A percentile compares a stretch with the other conserved stretches of the same genome.
Evolutionary conservation across 2,113 vertebrate genomes (phyloP).

Genomic region (Grallaria varia): DNA sequence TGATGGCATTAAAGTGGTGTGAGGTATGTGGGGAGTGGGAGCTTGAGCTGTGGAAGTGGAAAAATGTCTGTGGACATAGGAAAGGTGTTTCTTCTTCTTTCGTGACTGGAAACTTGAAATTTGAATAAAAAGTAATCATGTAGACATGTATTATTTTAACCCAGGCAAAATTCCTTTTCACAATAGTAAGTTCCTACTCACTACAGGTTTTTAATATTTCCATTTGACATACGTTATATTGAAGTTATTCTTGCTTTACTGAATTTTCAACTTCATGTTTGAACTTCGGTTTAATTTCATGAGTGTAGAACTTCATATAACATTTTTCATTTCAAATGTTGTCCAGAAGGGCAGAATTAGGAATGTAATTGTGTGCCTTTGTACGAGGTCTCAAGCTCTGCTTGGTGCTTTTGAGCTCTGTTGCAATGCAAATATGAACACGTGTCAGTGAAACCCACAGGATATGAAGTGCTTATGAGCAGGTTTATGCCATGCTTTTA

Average conservation of each 20-base stretch:
- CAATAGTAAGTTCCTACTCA: neutral
- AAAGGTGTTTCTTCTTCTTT: neutral
- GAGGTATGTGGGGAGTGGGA: neutral
- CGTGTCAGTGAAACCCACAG: neutral
- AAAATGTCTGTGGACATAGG: neutral
- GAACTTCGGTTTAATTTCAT: neutral
- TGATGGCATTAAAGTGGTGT: neutral
- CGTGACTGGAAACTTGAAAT: neutral
- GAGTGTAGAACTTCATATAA: neutral
- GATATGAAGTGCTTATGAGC: neutral
- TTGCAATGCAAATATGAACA: neutral
- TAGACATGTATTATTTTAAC: neutral
- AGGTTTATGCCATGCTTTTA: neutral
- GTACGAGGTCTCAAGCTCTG: neutral
- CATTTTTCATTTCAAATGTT: neutral
- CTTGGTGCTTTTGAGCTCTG: neutral
- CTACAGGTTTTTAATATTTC: neutral
- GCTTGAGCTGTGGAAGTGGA: neutral
- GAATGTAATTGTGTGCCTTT: neutral
- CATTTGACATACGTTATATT: rapidly evolving
- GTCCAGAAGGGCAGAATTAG: neutral
- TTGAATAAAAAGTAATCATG: neutral
- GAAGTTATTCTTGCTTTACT: neutral
- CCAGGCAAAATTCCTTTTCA: neutral
- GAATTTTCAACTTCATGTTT: neutral